Conservation (phyloP, 2,888 invertebrate genomes). For the Oasisia sp. region DNA sequence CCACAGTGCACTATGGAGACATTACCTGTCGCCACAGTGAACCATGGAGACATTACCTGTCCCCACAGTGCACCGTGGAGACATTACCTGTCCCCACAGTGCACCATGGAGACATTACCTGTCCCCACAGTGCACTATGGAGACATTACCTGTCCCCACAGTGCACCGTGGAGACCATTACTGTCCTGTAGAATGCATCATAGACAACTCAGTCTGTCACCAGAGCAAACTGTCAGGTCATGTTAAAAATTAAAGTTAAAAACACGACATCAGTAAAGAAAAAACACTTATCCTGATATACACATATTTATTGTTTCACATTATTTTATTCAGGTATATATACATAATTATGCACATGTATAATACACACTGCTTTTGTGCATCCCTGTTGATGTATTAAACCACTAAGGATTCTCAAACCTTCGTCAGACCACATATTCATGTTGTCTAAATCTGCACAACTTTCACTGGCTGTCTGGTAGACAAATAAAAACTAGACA, state of each 20-base stretch:
- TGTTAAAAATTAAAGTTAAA: not conserved
- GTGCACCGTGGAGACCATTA: no score
- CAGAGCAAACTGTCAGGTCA: not conserved
- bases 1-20: no score
- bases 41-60: no score
- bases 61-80: no score
- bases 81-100: no score
- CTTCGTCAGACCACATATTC: not conserved
- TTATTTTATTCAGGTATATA: not conserved
- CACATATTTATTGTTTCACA: not conserved
- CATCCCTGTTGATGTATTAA: not conserved
- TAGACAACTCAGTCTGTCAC: not conserved
- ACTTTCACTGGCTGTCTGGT: not conserved
- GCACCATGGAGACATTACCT: no score
- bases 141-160: no score
- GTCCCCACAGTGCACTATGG: no score
- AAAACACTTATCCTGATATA: not conserved
- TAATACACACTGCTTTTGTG: not conserved
- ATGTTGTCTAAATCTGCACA: not conserved
- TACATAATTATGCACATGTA: not conserved
- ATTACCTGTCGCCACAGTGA: no score
- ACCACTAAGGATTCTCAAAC: not conserved
- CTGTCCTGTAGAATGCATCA: no score
- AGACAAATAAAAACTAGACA: no score
- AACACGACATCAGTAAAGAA: not conserved